phyloP scores from a whole-genome alignment of 2,797 vertebrate species.

The Danio tinwini region DNA sequence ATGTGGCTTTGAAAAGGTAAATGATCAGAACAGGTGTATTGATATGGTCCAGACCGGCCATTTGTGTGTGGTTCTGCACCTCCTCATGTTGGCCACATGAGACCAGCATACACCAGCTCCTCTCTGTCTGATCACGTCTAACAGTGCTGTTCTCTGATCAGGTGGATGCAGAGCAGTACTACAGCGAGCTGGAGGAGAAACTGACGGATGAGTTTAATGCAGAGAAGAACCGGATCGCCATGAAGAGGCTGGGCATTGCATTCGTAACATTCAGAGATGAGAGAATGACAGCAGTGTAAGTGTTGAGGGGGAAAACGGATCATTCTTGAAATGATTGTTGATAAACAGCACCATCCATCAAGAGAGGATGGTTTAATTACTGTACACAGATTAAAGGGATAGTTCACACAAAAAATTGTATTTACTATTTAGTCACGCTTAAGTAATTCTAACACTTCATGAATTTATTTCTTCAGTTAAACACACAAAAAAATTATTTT shows the following conservation, averaged over 20 bases:
- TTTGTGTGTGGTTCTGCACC: conserved; percentile 26
- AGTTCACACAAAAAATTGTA: no score
- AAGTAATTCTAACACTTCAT: no score
- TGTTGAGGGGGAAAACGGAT: conserved; percentile 39
- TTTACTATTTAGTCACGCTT: no score
- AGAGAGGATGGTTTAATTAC: not conserved
- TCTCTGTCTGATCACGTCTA: conserved; percentile 18
- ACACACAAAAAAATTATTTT: no score
- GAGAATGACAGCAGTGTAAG: conserved; percentile 93
- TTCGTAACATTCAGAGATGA: conserved; percentile 96
- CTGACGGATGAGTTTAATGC: conserved; percentile 96
- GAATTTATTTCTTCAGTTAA: no score
- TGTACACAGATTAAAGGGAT: not conserved
- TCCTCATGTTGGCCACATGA: conserved; percentile 70
- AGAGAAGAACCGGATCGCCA: conserved; percentile 87
- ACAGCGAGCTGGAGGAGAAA: conserved; percentile 95
- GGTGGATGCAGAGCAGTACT: conserved; percentile 98
- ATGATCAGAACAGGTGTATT: not conserved
- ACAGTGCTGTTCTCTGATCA: conserved; percentile 64
- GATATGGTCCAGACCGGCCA: not conserved
- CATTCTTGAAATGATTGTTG: not conserved
- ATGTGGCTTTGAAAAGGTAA: conserved; percentile 93
- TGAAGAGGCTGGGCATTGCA: conserved; percentile 90
- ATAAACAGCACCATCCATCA: not conserved
- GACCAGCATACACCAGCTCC: conserved; percentile 71